Base-by-base conservation (phyloP, 2,888 invertebrate species). In the Caenorhabditis sp. region DNA sequence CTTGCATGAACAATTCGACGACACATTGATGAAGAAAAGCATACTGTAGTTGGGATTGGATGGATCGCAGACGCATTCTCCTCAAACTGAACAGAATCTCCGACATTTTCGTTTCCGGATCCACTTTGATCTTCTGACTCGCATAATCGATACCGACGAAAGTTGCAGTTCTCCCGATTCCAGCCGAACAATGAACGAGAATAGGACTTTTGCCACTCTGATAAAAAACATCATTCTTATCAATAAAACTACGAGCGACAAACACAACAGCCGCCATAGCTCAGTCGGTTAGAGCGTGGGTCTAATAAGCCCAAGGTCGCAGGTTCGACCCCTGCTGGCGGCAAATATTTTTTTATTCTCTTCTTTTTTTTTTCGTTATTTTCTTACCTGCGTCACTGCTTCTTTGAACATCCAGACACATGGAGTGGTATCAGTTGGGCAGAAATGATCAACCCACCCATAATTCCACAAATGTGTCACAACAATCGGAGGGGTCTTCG, bases 261-360 rank as follows among this genome's bases (percentile, higher is more conserved):
- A 50, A 50, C 14, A 21, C 21, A 26, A 26, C 57, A 58, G 67
- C 71, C 71, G 67, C 67, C 78, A 82, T 84, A 84, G 84, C 84
- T 84, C 84, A 84, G 84, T 84, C 82, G 84, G 84, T 84, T 84
- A 84, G 84, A 84, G 84, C 84, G 84, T 84, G 81, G 84, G 84
- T 84, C 84, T 83, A 82, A 85, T 84, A 85, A 85, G 84, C 84
- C 84, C 83, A 85, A 84, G 85, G 85, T 84, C 83, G 78, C 82
- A 83, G 84, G 83, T 84, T 84, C 84, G 84, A 85, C 82, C 84
- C 83, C 85, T 85, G 80, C 80, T 81, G 80, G 81, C 81, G 84
- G 84, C 85, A 85, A 83, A 82, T 73, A 50, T 50, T 50, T 50
- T 50, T 50, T n/a, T n/a, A n/a, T n/a, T n/a, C 31, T 31, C 10